These are phyloP conservation scores for Alloplasta piceator DNA, from an alignment of 2,888 invertebrate species.

Conservation along the genomic window DNA sequence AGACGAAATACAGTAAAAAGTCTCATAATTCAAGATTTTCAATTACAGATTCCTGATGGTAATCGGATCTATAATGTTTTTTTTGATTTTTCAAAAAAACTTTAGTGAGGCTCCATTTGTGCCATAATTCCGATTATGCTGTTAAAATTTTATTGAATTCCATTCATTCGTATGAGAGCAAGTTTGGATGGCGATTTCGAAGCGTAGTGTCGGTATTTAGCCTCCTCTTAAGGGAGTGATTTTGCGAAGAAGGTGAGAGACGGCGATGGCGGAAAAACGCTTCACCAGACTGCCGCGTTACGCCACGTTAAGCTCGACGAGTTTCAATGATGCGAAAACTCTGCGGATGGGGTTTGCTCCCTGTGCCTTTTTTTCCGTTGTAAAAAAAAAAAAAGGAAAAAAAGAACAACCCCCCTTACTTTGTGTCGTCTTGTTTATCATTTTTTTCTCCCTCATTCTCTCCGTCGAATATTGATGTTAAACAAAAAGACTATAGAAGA, in stretches of 20 bases:
- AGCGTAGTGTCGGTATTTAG: too few species aligned
- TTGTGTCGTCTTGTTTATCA: slow-evolving; percentile 15
- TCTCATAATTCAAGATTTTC: too few species aligned
- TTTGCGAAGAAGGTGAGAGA: slow-evolving; percentile 32
- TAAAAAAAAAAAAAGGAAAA: too few species aligned
- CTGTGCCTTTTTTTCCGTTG: slow-evolving; percentile 32
- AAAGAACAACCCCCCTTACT: slow-evolving; percentile 2
- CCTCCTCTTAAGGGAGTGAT: slow-evolving; percentile 13
- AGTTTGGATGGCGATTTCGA: too few species aligned
- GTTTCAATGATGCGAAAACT: slow-evolving; percentile 65
- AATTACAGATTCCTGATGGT: too few species aligned
- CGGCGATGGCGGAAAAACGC: slow-evolving; percentile 50
- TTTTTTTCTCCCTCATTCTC: slow-evolving; percentile 23
- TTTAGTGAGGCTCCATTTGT: too few species aligned
- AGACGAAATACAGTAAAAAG: too few species aligned
- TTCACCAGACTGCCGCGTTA: slow-evolving; percentile 58
- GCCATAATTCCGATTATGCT: too few species aligned
- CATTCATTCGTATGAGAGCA: too few species aligned
- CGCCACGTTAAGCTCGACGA: slow-evolving; percentile 61
- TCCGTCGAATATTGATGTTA: slow-evolving; percentile 29
- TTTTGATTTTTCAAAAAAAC: too few species aligned
- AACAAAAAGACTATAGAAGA: slow-evolving; percentile 38
- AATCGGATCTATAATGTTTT: too few species aligned
- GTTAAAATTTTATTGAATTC: too few species aligned
- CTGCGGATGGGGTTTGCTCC: slow-evolving; percentile 31